phyloP scores from a whole-genome alignment of 2,888 invertebrate genomes.

The Autographa pulchrina region DNA sequence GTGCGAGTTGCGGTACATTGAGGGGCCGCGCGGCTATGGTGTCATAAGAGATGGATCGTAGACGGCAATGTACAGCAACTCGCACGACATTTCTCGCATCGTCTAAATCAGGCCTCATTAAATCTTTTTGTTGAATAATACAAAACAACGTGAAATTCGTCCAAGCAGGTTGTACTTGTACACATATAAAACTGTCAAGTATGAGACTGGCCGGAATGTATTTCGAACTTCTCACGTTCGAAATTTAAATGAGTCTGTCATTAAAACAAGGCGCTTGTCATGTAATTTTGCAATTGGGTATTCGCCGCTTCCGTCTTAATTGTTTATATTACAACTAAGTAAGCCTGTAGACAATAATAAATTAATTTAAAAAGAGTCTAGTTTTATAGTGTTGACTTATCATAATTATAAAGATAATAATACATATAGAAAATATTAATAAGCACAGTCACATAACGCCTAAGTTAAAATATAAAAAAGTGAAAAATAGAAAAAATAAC shows the following conservation, averaged over 20 bases:
- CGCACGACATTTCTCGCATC: too few species aligned
- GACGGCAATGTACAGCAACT: too few species aligned
- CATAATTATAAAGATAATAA: too few species aligned
- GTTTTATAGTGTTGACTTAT: too few species aligned
- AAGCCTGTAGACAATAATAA: background rate
- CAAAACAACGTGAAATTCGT: background rate
- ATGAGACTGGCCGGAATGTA: constrained; percentile 17
- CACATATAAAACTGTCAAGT: constrained; percentile 19
- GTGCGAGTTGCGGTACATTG: too few species aligned
- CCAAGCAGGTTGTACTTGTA: constrained; percentile 38
- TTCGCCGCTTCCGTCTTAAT: background rate
- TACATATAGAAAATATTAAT: too few species aligned
- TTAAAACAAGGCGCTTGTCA: background rate
- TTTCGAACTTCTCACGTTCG: constrained; percentile 23
- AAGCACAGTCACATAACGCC: too few species aligned
- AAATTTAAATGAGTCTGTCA: constrained; percentile 28
- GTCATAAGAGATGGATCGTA: too few species aligned
- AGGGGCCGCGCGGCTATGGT: too few species aligned
- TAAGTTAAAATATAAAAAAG: too few species aligned
- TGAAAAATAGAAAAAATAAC: too few species aligned
- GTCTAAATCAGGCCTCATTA: too few species aligned
- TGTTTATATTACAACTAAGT: background rate
- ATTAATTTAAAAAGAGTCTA: background rate
- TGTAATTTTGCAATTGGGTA: background rate
- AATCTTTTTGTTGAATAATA: background rate